Base-by-base conservation (phyloP, 1,140 invertebrate genomes). In the Pogonognathellus flavescens region DNA sequence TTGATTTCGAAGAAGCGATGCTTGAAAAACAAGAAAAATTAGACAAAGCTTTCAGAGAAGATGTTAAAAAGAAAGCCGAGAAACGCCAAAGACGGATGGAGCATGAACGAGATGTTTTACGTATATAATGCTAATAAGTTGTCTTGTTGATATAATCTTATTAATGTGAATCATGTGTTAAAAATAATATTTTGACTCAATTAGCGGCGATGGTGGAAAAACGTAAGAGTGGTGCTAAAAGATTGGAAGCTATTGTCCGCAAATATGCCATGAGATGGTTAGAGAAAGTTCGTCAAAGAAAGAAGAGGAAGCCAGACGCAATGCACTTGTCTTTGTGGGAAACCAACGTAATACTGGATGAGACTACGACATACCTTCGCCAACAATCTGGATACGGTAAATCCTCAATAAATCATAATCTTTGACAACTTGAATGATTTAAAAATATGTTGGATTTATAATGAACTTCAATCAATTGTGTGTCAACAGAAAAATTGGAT, bases 371-470 rank as follows among this genome's bases (percentile, higher is more conserved):
- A n/a, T 83, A 85, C 31, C 82, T 87, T 60, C 84, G 80, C 5
- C 20, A 83, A 82, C 60, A 82, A 25, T 85, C 86, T 49, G 86
- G 84, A 22, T 83, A 87, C 72, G 86, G 86, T 87, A 80, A 41
- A 25, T 10, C n/a, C n/a, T n/a, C n/a, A 6, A 22, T 1, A 6
- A 41, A 41, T 41, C 6, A 1, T 22, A 10, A 25, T 62, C 8
- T 62, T 8, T 22, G 0, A n/a, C 31, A 41, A 41, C 10, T 18
- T 60, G n/a, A 16, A 18, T 60, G n/a, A n/a, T 60, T 14, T 16
- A n/a, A 59, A 14, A 59, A 14, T 59, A 16, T 18, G 2, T 8
- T 18, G 18, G 2, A 8, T 16, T 8, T 20, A 18, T 9, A 60
- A 10, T 60, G 0, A 66, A 66, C 0, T 31, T 10, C 31, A 1